Conservation (phyloP, 2,888 invertebrate genomes). For the Drosophila colorata region DNA sequence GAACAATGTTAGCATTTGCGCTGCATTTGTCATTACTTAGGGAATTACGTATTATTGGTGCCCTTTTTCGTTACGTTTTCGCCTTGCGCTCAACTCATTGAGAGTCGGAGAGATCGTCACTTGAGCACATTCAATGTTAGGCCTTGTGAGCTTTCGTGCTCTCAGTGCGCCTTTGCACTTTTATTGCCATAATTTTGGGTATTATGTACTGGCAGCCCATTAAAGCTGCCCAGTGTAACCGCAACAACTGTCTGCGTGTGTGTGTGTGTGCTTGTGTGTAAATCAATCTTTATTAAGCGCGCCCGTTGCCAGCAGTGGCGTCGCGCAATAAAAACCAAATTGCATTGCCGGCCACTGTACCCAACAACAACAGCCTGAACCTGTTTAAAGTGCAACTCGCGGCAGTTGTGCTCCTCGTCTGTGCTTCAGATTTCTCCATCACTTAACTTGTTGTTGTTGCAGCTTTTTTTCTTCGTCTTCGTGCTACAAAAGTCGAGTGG, state of each 20-base stretch:
- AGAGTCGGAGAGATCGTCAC: slow-evolving; percentile 9
- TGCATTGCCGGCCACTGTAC: slow-evolving; percentile 55
- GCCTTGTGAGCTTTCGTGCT: slow-evolving; percentile 23
- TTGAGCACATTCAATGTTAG: slow-evolving; percentile 11
- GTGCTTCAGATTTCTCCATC: slow-evolving; percentile 61
- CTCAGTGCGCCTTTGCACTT: slow-evolving; percentile 34
- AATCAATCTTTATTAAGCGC: slow-evolving; percentile 76
- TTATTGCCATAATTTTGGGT: slow-evolving; percentile 54
- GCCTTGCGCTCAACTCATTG: background rate
- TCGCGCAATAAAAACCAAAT: slow-evolving; percentile 66
- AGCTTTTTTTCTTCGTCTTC: slow-evolving; percentile 26
- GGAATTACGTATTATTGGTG: background rate
- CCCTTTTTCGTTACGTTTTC: background rate
- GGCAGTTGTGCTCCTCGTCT: slow-evolving; percentile 50
- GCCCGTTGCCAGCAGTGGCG: slow-evolving; percentile 54
- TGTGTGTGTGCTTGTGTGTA: slow-evolving; percentile 60
- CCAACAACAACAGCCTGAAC: slow-evolving; percentile 48
- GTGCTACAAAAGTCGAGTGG: slow-evolving; percentile 60
- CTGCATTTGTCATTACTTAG: background rate
- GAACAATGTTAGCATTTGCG: slow-evolving; percentile 1
- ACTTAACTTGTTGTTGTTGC: slow-evolving; percentile 37
- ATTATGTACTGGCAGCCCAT: slow-evolving; percentile 45
- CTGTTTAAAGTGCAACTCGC: slow-evolving; percentile 68
- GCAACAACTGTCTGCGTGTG: slow-evolving; percentile 19
- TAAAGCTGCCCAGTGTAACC: slow-evolving; percentile 30